These are phyloP conservation scores for Hiodon tergisus DNA, from an alignment of 2,113 vertebrate genomes.

Conservation along the genomic window DNA sequence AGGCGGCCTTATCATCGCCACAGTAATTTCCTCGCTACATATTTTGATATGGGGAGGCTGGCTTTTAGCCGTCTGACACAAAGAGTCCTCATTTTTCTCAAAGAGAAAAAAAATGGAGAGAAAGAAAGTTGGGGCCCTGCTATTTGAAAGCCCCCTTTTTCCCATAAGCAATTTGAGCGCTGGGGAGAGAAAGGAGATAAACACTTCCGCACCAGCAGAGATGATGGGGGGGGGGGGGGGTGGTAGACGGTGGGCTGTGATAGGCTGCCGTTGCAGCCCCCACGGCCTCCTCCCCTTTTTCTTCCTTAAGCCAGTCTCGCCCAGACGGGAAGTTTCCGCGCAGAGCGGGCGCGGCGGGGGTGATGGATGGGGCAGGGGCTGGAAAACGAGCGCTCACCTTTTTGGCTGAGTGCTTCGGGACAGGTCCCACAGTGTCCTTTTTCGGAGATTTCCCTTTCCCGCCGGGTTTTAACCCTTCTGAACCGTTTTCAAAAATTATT, in stretches of 20 bases:
- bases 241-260: constrained; percentile 11
- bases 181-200: constrained; percentile 74
- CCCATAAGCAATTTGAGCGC: constrained; percentile 70
- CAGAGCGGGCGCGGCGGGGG: background rate
- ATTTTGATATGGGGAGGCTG: constrained; percentile 78
- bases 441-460: background rate
- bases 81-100: constrained; percentile 79
- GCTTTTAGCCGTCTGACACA: constrained; percentile 80
- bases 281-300: background rate
- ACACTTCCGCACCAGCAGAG: constrained; percentile 48
- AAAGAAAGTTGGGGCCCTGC: constrained; percentile 63
- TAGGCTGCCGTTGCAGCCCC: background rate
- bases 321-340: background rate
- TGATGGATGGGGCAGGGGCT: background rate
- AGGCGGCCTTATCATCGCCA: constrained; percentile 76
- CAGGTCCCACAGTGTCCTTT: background rate
- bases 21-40: constrained; percentile 77
- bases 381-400: background rate
- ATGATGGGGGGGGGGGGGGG: constrained; percentile 43
- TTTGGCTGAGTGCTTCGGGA: background rate
- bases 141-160: constrained; percentile 64
- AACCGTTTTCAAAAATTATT: background rate
- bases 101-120: constrained; percentile 14
- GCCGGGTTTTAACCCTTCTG: background rate
- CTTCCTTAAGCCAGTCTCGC: background rate